Percentiles rank a stretch among this genome's conserved stretches.
Conservation (phyloP, 2,113 vertebrate genomes). For the Ptilorrhoa leucosticta region DNA sequence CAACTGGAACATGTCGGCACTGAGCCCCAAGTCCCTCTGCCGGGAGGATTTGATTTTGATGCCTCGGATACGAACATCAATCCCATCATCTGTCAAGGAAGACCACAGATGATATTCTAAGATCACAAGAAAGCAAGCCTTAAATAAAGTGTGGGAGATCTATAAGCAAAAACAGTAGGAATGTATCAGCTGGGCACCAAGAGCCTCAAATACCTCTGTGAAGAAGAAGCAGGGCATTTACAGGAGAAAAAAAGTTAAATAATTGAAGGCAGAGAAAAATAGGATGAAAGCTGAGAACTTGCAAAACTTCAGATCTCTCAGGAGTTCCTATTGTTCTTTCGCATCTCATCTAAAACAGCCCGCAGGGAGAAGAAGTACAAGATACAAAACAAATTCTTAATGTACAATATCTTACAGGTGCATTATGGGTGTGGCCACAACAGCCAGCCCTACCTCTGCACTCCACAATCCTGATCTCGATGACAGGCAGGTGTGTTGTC, state of each 20-base stretch:
- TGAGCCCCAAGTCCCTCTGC: conserved; percentile 90
- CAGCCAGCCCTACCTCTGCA: conserved; percentile 82
- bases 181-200: not conserved
- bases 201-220: not conserved
- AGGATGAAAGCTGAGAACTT: not conserved
- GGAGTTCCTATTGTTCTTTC: not conserved
- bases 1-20: conserved; percentile 92
- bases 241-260: not conserved
- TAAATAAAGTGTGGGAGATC: not conserved
- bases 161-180: not conserved
- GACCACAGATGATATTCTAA: not conserved
- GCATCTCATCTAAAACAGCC: not conserved
- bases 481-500: conserved; percentile 87
- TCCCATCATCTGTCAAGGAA: conserved; percentile 85
- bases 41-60: conserved; percentile 95
- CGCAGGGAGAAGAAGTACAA: not conserved
- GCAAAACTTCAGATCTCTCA: not conserved
- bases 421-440: not conserved
- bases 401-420: not conserved
- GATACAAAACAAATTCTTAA: not conserved
- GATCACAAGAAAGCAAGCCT: not conserved
- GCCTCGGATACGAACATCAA: conserved; percentile 92
- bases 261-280: not conserved
- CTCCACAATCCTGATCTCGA: conserved; percentile 93
- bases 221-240: not conserved